phyloP scores from a whole-genome alignment of 2,113 vertebrate genomes.

The Carassius carassius region DNA sequence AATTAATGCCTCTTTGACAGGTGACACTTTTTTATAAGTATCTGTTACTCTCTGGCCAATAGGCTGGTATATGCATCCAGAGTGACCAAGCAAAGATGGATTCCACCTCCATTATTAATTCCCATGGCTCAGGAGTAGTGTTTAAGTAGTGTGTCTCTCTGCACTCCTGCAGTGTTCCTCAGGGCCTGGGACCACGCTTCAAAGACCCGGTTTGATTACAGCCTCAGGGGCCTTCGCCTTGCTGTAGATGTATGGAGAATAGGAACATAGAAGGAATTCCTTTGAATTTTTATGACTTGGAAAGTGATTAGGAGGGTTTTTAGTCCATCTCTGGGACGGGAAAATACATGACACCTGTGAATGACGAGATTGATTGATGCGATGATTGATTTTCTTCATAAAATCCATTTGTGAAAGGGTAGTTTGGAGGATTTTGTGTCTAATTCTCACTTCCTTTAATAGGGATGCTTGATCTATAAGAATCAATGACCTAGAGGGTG shows the following conservation, averaged over 20 bases:
- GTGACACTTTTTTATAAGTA: conserved; percentile 46
- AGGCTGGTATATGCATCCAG: neutral
- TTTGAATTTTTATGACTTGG: conserved; percentile 27
- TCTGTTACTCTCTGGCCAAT: conserved; percentile 34
- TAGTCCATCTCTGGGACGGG: neutral
- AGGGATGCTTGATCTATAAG: neutral
- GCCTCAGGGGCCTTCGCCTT: neutral
- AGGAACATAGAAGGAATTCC: neutral
- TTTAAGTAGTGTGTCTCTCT: conserved; percentile 46
- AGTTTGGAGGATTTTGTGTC: neutral
- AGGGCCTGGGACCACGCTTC: neutral
- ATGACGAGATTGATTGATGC: neutral
- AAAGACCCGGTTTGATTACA: neutral
- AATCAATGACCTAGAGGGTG: neutral
- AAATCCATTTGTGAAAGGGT: neutral
- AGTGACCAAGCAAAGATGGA: conserved; percentile 46
- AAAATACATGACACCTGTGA: neutral
- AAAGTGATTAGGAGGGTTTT: neutral
- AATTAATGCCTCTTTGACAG: conserved; percentile 41
- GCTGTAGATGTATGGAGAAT: neutral
- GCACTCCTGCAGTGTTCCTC: conserved; percentile 15
- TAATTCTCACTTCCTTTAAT: conserved; percentile 12
- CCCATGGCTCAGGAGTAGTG: conserved; percentile 35
- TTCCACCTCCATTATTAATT: conserved; percentile 37
- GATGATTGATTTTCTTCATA: conserved; percentile 17